A percentile compares a stretch with the other conserved stretches of the same genome.
Conservation (phyloP, 1,140 invertebrate genomes). For the Drosophila parvula region DNA sequence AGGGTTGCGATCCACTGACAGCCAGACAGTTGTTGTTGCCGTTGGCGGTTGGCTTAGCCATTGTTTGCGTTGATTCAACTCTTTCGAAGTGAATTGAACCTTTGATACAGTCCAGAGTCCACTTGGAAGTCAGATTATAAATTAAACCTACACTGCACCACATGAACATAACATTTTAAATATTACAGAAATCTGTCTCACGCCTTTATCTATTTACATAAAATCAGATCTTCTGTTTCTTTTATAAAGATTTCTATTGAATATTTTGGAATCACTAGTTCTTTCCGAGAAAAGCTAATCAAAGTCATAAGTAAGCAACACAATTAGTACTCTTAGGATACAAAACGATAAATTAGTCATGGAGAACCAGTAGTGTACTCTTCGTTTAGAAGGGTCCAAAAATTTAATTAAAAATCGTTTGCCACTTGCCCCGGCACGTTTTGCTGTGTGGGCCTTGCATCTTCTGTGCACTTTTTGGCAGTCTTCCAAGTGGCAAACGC, state of each 20-base stretch:
- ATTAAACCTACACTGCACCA: background rate
- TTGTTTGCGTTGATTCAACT: slow-evolving; percentile 8
- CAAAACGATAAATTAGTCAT: slow-evolving; percentile 2
- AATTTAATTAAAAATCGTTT: slow-evolving; percentile 73
- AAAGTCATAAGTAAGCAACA: background rate
- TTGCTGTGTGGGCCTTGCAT: slow-evolving; percentile 1
- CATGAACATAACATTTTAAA: background rate
- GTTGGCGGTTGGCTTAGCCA: background rate
- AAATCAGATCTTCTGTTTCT: background rate
- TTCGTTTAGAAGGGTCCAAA: slow-evolving; percentile 1
- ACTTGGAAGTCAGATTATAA: background rate
- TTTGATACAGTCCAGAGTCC: slow-evolving; percentile 12
- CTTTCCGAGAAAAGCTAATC: no score
- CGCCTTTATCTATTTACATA: background rate
- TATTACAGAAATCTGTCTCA: background rate
- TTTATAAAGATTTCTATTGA: no score
- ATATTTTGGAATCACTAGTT: no score
- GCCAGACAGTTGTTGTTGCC: background rate
- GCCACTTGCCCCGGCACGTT: slow-evolving; percentile 38
- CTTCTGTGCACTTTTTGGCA: slow-evolving; percentile 49
- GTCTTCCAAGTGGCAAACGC: slow-evolving; percentile 53
- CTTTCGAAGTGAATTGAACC: slow-evolving; percentile 9
- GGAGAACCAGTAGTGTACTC: background rate
- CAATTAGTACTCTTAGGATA: background rate
- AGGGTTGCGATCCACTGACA: slow-evolving; percentile 1